These are phyloP conservation scores for Nothoprocta pentlandii DNA, from an alignment of 2,113 vertebrate genomes.

Conservation along the genomic window DNA sequence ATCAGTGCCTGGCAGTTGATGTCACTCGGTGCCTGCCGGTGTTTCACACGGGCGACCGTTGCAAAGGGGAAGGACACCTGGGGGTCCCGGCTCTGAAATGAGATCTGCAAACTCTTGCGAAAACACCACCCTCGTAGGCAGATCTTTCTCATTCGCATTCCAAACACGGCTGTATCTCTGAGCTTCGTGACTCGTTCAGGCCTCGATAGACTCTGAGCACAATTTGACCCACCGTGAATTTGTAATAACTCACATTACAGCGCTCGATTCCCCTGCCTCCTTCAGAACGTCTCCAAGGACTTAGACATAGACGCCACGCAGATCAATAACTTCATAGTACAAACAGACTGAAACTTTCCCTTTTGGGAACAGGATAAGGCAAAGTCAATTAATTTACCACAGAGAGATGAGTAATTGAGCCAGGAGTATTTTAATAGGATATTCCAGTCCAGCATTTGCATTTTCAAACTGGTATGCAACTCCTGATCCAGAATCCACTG, in stretches of 20 bases:
- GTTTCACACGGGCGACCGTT: background rate
- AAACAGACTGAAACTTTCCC: slow-evolving; percentile 1
- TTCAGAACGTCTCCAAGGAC: slow-evolving; percentile 1
- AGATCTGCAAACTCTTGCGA: slow-evolving; percentile 9
- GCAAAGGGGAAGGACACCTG: slow-evolving; percentile 72
- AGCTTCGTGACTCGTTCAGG: background rate
- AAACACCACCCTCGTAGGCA: background rate
- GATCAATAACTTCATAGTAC: slow-evolving; percentile 43
- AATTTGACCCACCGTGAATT: slow-evolving; percentile 2
- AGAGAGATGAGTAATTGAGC: slow-evolving; percentile 41
- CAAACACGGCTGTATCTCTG: background rate
- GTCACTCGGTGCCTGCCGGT: slow-evolving; percentile 26
- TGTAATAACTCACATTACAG: background rate
- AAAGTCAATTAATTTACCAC: slow-evolving; percentile 29
- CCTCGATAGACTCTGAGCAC: background rate
- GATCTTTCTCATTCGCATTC: background rate
- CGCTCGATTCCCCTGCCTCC: background rate
- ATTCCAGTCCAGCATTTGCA: background rate
- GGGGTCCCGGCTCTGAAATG: slow-evolving; percentile 64
- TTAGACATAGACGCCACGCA: background rate
- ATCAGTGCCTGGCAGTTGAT: slow-evolving; percentile 47
- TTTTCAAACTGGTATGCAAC: background rate
- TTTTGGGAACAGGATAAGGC: slow-evolving; percentile 28
- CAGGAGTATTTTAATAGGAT: slow-evolving; percentile 29
- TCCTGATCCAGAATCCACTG: background rate